A percentile compares a stretch with the other conserved stretches of the same genome.
Conservation (phyloP, 2,888 invertebrate species). For the Hesperia comma region DNA sequence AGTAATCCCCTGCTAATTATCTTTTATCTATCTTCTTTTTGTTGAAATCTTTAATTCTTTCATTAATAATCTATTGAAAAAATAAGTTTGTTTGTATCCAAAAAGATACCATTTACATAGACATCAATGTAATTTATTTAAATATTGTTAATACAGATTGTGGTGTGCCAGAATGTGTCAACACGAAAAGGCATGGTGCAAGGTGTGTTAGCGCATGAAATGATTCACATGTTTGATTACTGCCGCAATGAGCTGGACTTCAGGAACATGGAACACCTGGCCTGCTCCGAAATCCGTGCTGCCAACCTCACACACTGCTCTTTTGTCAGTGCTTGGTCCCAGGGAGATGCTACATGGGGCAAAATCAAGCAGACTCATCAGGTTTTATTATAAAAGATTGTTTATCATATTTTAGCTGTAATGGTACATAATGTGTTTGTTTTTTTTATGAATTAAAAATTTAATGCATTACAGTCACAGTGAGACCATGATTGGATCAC, state of each 20-base stretch:
- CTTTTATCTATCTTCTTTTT: too few species aligned
- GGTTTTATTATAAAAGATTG: constrained; percentile 69
- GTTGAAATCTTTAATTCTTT: too few species aligned
- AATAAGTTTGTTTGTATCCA: too few species aligned
- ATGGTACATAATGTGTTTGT: too few species aligned
- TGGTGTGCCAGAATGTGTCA: constrained; percentile 95
- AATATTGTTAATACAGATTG: constrained; percentile 84
- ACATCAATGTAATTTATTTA: background rate
- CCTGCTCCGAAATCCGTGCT: constrained; percentile 97
- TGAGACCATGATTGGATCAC: too few species aligned
- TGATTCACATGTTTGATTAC: constrained; percentile 98
- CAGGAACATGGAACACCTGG: constrained; percentile 94
- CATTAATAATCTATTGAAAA: too few species aligned
- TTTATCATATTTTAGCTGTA: background rate
- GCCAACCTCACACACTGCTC: constrained; percentile 97
- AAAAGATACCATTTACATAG: too few species aligned
- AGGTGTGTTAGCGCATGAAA: constrained; percentile 94
- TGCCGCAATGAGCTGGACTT: constrained; percentile 95
- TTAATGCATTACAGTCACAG: too few species aligned
- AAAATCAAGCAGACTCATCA: constrained; percentile 90
- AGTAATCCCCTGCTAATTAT: too few species aligned
- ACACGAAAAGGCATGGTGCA: constrained; percentile 87
- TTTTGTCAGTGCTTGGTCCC: constrained; percentile 90
- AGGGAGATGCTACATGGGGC: constrained; percentile 89
- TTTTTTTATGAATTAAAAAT: too few species aligned